Evolutionary conservation across 2,113 vertebrate species (phyloP).

Genomic region (Falco punctatus): DNA sequence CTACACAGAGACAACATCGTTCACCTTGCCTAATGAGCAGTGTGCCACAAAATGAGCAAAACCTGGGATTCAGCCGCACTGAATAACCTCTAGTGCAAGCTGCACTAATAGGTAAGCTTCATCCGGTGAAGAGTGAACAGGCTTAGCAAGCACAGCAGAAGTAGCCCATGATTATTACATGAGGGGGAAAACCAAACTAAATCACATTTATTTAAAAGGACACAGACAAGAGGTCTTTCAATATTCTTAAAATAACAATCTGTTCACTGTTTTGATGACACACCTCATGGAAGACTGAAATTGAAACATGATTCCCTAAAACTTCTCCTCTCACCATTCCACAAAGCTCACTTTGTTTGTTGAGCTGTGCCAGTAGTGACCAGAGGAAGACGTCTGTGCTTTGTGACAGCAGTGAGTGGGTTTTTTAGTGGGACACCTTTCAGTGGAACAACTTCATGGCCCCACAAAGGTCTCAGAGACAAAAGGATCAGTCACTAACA

Average conservation of each 20-base stretch:
- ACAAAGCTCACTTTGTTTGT: background rate
- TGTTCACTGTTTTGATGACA: background rate
- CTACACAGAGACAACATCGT: background rate
- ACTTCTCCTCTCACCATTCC: background rate
- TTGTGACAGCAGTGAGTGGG: accelerated
- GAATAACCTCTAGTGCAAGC: background rate
- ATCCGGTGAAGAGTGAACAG: background rate
- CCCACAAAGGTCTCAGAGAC: background rate
- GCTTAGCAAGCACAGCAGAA: background rate
- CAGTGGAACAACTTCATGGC: background rate
- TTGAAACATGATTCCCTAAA: background rate
- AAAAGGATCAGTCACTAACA: background rate
- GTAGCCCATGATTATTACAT: background rate
- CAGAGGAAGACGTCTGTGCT: background rate
- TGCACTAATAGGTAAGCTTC: background rate
- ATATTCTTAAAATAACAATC: background rate
- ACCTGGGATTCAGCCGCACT: background rate
- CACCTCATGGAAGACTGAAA: background rate
- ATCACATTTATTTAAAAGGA: background rate
- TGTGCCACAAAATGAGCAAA: background rate
- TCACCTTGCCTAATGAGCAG: background rate
- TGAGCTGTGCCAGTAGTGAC: background rate
- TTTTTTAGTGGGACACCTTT: background rate
- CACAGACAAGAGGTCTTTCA: background rate
- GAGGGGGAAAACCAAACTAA: background rate